Evolutionary conservation across 2,888 invertebrate species (phyloP), one percentile per base, ranked within the genome.

Genomic region (Lasioglossum calceatum): DNA sequence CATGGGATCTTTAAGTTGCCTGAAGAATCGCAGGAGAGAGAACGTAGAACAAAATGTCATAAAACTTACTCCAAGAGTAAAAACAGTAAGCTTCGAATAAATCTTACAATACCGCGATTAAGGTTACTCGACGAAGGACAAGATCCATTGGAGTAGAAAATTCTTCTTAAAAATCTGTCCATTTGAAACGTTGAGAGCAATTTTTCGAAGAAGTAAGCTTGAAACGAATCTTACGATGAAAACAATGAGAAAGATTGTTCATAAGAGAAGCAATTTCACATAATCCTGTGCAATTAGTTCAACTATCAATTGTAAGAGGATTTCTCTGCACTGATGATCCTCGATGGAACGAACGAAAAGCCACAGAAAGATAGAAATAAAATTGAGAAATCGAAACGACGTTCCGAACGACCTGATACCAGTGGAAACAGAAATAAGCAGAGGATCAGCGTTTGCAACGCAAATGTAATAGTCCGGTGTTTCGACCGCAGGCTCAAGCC

Each of bases 271-370:
- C 36, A 19, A 67, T 36, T 23, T n/a, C 16, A 23, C 36, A 64
- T 84, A 75, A 80, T 78, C 77, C 80, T 19, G 12, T 84, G 86
- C 61, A 75, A 58, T 77, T 61, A 32, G 36, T 70, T 39, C 23
- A 39, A 67, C 23, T n/a, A 67, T 19, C 44, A 16, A 58, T 23
- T 27, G 47, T 44, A 23, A n/a, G 39, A 67, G 23, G 12, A 44
- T 44, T 44, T 14, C 14, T 44, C 44, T 14, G 14, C 32, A 1
- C 19, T 8, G 32, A 10, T 0, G 19, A 19, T 19, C 67, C 36
- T 36, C 67, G 36, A 19, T 12, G 47, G 44, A 12, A 44, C 44
- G 14, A 44, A 12, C 14, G 44, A 44, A 3, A 44, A 14, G 12
- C 14, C 4, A 14, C 14, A 44, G 14, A 44, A 4, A 4, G 44